Evolutionary conservation across 2,888 invertebrate genomes (phyloP).

Genomic region (Pristionchus mayeri): DNA sequence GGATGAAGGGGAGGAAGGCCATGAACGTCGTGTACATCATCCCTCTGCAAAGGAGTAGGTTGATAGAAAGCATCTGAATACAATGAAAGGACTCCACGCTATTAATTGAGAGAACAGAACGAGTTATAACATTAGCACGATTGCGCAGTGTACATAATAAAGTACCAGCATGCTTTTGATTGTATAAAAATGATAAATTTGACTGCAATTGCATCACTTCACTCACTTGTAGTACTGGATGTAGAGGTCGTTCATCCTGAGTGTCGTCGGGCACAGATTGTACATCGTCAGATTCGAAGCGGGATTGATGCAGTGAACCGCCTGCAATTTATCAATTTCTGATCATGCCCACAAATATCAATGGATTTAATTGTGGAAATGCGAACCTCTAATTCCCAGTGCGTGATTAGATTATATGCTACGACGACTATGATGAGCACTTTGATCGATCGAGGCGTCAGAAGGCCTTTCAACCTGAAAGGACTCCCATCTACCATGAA

Average conservation of each 20-base stretch:
- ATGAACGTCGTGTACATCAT: slow-evolving; percentile 68
- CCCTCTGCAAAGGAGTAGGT: slow-evolving; percentile 60
- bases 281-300: slow-evolving; percentile 57
- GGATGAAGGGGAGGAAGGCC: slow-evolving; percentile 69
- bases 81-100: no score
- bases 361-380: no score
- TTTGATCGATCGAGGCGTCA: slow-evolving; percentile 17
- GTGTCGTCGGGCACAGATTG: slow-evolving; percentile 72
- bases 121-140: no score
- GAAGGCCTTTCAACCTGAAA: background rate
- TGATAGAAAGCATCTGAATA: no score
- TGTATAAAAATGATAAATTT: no score
- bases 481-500: no score
- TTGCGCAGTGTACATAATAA: no score
- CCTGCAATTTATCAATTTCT: slow-evolving; percentile 51
- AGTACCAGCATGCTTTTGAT: no score
- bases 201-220: background rate
- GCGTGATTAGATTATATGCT: slow-evolving; percentile 67
- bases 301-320: slow-evolving; percentile 62
- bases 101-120: no score
- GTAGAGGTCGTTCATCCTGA: slow-evolving; percentile 67
- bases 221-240: slow-evolving; percentile 68
- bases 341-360: background rate
- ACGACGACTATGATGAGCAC: slow-evolving; percentile 62
- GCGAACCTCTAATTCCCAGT: slow-evolving; percentile 66